Percentiles rank a stretch among this genome's conserved stretches.
These are phyloP conservation scores for Pseudomyrmex dendroicus DNA, from an alignment of 1,140 invertebrate species.

Conservation along the genomic window DNA sequence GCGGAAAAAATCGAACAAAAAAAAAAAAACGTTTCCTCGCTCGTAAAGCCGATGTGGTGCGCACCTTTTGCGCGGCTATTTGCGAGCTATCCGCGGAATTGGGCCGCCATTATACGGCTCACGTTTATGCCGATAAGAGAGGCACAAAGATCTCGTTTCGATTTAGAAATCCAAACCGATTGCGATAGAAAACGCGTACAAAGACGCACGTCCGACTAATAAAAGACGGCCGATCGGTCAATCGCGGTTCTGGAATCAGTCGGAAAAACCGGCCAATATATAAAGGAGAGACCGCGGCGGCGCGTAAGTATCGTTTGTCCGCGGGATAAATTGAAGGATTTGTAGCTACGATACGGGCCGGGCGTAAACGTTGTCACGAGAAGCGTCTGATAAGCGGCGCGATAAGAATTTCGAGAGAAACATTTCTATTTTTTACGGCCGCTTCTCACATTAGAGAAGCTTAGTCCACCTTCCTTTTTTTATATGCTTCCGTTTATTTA, in stretches of 20 bases:
- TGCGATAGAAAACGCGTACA: slow-evolving; percentile 36
- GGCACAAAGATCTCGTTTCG: slow-evolving; percentile 40
- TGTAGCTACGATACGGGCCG: too few species aligned
- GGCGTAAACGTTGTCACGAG: not conserved
- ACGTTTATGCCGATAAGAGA: slow-evolving; percentile 63
- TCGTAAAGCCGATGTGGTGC: not conserved
- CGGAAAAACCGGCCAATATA: slow-evolving; percentile 18
- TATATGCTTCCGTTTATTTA: too few species aligned
- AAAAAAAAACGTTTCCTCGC: too few species aligned
- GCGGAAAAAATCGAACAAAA: not conserved
- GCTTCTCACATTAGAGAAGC: too few species aligned
- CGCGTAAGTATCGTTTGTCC: slow-evolving; percentile 4
- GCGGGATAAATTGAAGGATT: slow-evolving; percentile 28
- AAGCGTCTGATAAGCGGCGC: not conserved
- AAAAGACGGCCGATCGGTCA: slow-evolving; percentile 37
- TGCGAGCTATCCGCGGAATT: not conserved
- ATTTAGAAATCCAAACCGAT: slow-evolving; percentile 34
- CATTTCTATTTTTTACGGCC: too few species aligned
- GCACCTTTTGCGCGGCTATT: not conserved
- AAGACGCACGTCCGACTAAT: slow-evolving; percentile 65
- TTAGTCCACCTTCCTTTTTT: too few species aligned
- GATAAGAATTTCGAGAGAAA: not conserved
- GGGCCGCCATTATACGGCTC: slow-evolving; percentile 51
- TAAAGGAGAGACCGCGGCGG: slow-evolving; percentile 3
- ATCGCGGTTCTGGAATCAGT: not conserved